These are phyloP conservation scores for Lacerta agilis DNA, from an alignment of 2,797 vertebrate species.

Conservation along the genomic window DNA sequence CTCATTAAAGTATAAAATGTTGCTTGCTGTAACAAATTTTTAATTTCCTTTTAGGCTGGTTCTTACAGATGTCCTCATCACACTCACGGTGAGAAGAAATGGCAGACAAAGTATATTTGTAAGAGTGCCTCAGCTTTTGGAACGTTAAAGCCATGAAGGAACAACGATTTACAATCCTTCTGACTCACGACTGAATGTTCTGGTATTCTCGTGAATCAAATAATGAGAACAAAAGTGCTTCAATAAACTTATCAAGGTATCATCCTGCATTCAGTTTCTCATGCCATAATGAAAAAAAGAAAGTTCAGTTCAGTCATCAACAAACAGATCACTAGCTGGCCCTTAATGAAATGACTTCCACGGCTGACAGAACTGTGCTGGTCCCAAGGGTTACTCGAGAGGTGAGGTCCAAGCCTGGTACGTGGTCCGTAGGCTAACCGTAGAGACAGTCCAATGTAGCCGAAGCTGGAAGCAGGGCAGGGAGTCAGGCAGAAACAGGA, in stretches of 20 bases:
- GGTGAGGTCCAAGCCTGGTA: too few relatives aligned
- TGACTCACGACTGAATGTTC: neutral
- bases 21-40: constrained; percentile 28
- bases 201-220: too few relatives aligned
- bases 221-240: too few relatives aligned
- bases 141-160: constrained; percentile 3
- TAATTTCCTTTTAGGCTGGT: constrained; percentile 16
- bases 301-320: neutral
- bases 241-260: too few relatives aligned
- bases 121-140: constrained; percentile 14
- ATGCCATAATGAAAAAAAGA: neutral
- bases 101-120: neutral
- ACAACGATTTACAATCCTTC: neutral
- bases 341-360: neutral
- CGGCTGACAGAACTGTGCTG: neutral
- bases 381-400: too few relatives aligned
- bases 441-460: too few relatives aligned
- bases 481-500: too few relatives aligned
- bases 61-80: constrained; percentile 47
- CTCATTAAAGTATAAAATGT: constrained; percentile 61
- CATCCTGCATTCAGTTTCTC: too few relatives aligned
- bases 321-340: neutral
- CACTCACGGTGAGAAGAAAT: constrained; percentile 43
- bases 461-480: too few relatives aligned
- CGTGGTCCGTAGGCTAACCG: too few relatives aligned